Evolutionary conservation across 1,140 invertebrate genomes (phyloP).

Genomic region (Olivierus martensii): DNA sequence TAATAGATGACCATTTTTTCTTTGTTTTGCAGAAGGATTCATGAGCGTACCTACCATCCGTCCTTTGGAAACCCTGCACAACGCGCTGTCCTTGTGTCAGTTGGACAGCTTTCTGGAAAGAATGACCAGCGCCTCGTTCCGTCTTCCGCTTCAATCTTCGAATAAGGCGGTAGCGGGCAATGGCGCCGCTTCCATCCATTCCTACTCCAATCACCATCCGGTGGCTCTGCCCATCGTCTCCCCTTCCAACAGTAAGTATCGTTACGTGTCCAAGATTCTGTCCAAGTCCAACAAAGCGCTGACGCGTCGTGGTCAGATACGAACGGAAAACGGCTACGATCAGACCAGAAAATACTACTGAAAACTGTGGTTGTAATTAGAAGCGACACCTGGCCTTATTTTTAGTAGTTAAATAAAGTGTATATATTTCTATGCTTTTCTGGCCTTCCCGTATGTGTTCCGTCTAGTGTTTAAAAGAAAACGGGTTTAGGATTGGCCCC

Average conservation of each 20-base stretch:
- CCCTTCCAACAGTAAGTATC: conserved; percentile 19
- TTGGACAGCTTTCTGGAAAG: conserved; percentile 73
- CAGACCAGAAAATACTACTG: no score
- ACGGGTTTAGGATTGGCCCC: no score
- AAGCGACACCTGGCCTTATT: no score
- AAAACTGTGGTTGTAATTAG: no score
- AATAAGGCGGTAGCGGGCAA: conserved; percentile 14
- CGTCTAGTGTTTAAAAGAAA: no score
- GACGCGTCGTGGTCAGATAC: no score
- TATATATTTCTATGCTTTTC: no score
- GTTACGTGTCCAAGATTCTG: no score
- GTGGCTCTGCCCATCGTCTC: conserved; percentile 14
- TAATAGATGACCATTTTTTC: background rate
- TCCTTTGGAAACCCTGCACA: conserved; percentile 88
- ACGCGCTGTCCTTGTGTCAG: conserved; percentile 79
- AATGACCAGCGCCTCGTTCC: conserved; percentile 45
- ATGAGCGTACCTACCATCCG: conserved; percentile 83
- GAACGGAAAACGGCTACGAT: no score
- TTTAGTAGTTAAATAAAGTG: no score
- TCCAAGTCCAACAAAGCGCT: no score
- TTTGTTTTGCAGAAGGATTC: conserved; percentile 45
- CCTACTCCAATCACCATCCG: conserved; percentile 4
- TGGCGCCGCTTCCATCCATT: background rate
- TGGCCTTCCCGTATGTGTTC: no score
- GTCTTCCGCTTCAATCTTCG: conserved; percentile 21